Evolutionary conservation across 2,113 vertebrate species (phyloP).

Genomic region (Cryptomyrus ogoouensis): DNA sequence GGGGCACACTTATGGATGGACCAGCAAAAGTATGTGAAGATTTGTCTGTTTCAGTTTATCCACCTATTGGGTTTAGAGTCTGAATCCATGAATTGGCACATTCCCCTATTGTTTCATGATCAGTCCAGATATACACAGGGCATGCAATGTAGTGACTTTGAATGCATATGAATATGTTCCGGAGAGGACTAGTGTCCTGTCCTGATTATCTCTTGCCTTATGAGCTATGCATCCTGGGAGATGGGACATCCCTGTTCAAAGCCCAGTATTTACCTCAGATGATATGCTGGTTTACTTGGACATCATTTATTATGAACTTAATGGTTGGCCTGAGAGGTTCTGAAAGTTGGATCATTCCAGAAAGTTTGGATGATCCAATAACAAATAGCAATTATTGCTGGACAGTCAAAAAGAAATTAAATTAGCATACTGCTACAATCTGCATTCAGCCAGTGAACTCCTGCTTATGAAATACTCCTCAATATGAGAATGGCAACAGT

Average conservation of each 20-base stretch:
- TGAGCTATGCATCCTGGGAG: neutral
- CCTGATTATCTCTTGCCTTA: neutral
- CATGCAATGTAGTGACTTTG: neutral
- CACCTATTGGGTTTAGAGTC: neutral
- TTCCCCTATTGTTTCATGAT: neutral
- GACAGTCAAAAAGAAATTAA: neutral
- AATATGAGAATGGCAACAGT: neutral
- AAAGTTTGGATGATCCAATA: neutral
- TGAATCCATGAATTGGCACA: neutral
- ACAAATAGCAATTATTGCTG: neutral
- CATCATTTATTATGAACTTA: neutral
- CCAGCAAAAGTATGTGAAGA: constrained; percentile 23
- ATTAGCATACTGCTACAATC: neutral
- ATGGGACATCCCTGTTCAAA: neutral
- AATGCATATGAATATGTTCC: neutral
- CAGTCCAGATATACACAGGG: neutral
- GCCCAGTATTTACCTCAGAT: neutral
- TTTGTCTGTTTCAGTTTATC: neutral
- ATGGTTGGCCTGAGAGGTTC: neutral
- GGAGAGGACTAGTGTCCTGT: neutral
- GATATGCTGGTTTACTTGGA: neutral
- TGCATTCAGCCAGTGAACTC: neutral
- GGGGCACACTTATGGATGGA: neutral
- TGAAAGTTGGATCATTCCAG: neutral
- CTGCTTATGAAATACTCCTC: neutral